These are phyloP conservation scores for Fulica atra DNA, from an alignment of 2,113 vertebrate species.

Conservation along the genomic window DNA sequence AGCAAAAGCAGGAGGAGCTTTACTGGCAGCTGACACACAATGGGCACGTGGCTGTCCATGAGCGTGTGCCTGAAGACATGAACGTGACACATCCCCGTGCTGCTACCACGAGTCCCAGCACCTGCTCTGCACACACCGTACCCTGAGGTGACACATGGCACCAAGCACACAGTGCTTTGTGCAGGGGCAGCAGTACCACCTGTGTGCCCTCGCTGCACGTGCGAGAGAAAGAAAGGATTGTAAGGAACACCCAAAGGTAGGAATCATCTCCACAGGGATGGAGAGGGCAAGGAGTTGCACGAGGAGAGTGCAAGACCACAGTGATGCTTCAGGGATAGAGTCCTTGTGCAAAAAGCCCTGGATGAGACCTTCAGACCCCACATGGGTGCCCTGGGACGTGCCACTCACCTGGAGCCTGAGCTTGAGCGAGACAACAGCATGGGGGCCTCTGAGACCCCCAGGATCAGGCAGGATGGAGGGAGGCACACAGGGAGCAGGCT, in stretches of 20 bases:
- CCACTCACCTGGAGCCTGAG: neutral
- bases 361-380: neutral
- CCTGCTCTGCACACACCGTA: neutral
- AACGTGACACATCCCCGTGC: neutral
- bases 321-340: fast-evolving
- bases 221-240: neutral
- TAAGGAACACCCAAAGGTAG: neutral
- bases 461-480: neutral
- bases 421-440: neutral
- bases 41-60: neutral
- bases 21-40: neutral
- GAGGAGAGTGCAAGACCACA: fast-evolving
- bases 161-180: neutral
- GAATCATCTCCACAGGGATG: neutral
- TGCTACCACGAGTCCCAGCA: fast-evolving
- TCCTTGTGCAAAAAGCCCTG: neutral
- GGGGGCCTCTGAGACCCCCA: neutral
- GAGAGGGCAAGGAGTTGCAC: neutral
- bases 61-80: fast-evolving
- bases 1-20: neutral
- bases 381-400: neutral
- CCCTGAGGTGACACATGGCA: fast-evolving
- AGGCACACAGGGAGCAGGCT: fast-evolving
- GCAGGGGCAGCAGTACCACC: neutral
- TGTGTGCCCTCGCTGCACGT: fast-evolving